A percentile compares a stretch with the other conserved stretches of the same genome.
phyloP scores from a whole-genome alignment of 2,113 vertebrate genomes.

The Leucopternis melanops region DNA sequence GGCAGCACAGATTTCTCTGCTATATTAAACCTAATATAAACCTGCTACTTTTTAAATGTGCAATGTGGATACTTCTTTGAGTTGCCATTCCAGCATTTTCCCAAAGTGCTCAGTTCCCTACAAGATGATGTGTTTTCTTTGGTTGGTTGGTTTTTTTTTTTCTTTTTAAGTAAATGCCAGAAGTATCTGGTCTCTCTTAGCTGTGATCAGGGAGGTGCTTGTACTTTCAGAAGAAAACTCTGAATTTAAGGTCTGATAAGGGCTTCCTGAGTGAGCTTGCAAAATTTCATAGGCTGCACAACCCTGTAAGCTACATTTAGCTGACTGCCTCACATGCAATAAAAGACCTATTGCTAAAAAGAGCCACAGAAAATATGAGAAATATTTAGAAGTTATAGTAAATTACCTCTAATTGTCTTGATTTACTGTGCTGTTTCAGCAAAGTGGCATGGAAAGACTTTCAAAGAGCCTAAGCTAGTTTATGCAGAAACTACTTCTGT shows the following conservation, averaged over 20 bases:
- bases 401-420: not conserved
- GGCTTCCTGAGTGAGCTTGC: not conserved
- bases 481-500: not conserved
- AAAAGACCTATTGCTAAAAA: not conserved
- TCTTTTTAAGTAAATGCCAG: not conserved
- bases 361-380: not conserved
- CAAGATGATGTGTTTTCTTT: not conserved
- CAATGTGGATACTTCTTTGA: not conserved
- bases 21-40: conserved; percentile 35
- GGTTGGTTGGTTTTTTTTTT: not conserved
- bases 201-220: not conserved
- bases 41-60: not conserved
- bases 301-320: not conserved
- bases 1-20: conserved; percentile 38
- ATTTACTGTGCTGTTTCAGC: not conserved
- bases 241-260: not conserved
- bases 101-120: not conserved
- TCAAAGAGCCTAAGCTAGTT: not conserved
- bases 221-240: not conserved
- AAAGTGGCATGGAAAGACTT: not conserved
- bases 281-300: not conserved
- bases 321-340: not conserved
- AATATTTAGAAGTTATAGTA: not conserved
- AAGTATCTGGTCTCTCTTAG: not conserved
- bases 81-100: not conserved